Base-by-base conservation (phyloP, 1,140 invertebrate genomes). In the Pachyrhynchus sulphureomaculatus region DNA sequence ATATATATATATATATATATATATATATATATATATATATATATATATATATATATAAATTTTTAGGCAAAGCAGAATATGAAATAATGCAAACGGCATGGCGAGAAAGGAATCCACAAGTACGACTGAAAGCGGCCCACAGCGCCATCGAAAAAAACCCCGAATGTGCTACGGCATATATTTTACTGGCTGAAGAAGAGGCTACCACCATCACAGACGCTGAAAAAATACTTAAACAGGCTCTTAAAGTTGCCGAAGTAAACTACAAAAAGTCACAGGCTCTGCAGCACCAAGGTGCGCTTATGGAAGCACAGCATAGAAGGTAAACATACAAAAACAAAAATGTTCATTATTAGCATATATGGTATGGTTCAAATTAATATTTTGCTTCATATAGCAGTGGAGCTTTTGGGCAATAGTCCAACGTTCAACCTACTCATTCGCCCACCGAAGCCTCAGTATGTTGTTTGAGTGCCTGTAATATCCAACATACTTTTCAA, bases 61-160 rank as follows among this genome's bases (percentile, higher is more conserved):
- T 39, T 51, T 51, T 15, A 53, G 55, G 61, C 17, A 95, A 93
- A 77, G 85, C 88, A 17, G 95, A 96, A 74, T 96, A 96, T 79
- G 93, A 97, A 81, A 92, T 97, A 57, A 98, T 99, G 95, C 93
- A 95, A 77, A 94, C 92, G 51, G 96, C 96, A 12, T 99, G 96
- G 95, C 80, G 96, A 66, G 96, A 98, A 82, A 81, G 95, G 23
- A 96, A 96, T 82, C 93, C 94, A 0, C 84, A 89, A 63, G 89
- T 92, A 4, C 81, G 96, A 55, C 93, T 98, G 37, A 93, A 95
- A 79, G 90, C 92, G 18, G 96, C 96, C 0, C 89, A 94, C 69
- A 91, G 87, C 73, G 95, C 96, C 1, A 78, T 98, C 10, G 91
- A 93, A 72, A 88, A 87, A 57, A 97, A 96, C 78, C 79, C 91